Percentiles rank a stretch among this genome's conserved stretches.
These are phyloP conservation scores for Sipha maydis DNA, from an alignment of 2,888 invertebrate genomes.

Conservation along the genomic window DNA sequence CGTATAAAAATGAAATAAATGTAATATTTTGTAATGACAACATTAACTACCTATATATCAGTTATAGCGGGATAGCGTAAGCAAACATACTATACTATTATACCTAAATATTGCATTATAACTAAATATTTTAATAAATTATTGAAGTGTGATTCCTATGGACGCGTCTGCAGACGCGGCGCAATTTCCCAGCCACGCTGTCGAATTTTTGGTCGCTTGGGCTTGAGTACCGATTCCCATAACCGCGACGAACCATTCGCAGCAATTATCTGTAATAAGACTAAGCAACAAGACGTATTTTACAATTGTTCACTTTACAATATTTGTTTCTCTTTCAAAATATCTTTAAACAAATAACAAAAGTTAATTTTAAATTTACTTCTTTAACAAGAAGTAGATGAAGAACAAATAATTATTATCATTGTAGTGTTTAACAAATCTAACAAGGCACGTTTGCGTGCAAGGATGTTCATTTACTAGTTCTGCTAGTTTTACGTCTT, in stretches of 20 bases:
- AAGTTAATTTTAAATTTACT: slow-evolving; percentile 4
- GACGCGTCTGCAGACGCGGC: not conserved
- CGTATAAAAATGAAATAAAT: too few species aligned
- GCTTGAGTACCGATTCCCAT: not conserved
- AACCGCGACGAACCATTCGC: not conserved
- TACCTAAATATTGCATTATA: too few species aligned
- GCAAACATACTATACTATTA: too few species aligned
- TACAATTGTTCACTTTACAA: not conserved
- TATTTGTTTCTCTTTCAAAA: slow-evolving; percentile 3
- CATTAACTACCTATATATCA: too few species aligned
- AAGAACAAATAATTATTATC: not conserved
- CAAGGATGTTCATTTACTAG: too few species aligned
- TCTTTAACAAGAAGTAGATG: not conserved
- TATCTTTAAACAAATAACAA: not conserved
- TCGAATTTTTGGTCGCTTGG: not conserved
- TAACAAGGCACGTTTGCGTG: too few species aligned
- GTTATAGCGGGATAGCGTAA: too few species aligned
- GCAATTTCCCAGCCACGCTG: not conserved
- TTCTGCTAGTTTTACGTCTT: too few species aligned
- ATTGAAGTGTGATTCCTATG: too few species aligned
- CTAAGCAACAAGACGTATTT: slow-evolving; percentile 2
- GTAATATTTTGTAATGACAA: too few species aligned
- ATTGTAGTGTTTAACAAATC: not conserved
- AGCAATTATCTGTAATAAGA: not conserved
- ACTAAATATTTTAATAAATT: too few species aligned